phyloP scores from a whole-genome alignment of 2,797 vertebrate genomes.

The Alouatta caraya region DNA sequence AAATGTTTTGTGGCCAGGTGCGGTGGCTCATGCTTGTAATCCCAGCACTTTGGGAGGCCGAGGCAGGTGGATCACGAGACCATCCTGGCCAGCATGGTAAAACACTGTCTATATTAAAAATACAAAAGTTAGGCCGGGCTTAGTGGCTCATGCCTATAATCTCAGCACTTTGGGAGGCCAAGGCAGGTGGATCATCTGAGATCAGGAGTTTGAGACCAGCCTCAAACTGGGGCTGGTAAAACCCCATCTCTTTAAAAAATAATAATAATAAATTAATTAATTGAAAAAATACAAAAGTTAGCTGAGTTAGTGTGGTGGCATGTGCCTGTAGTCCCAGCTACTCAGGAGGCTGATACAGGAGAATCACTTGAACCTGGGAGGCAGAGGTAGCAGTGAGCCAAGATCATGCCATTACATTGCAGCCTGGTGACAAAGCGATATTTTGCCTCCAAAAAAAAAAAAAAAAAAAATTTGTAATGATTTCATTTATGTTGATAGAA shows the following conservation, averaged over 20 bases:
- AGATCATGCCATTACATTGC: no score
- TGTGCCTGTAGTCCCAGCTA: no score
- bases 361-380: no score
- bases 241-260: no score
- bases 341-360: no score
- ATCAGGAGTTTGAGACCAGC: no score
- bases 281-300: no score
- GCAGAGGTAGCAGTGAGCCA: no score
- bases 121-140: neutral
- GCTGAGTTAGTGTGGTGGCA: no score
- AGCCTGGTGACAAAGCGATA: rapidly evolving
- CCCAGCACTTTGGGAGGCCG: neutral
- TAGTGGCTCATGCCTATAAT: neutral
- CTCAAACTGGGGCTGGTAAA: no score
- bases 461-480: neutral
- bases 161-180: neutral
- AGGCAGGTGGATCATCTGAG: no score
- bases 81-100: neutral
- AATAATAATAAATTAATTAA: no score
- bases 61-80: neutral
- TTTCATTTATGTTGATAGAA: neutral
- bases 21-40: neutral
- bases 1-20: neutral
- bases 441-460: neutral
- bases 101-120: neutral